These are phyloP conservation scores for Metacarcinus magister DNA, from an alignment of 2,888 invertebrate species.

Conservation along the genomic window DNA sequence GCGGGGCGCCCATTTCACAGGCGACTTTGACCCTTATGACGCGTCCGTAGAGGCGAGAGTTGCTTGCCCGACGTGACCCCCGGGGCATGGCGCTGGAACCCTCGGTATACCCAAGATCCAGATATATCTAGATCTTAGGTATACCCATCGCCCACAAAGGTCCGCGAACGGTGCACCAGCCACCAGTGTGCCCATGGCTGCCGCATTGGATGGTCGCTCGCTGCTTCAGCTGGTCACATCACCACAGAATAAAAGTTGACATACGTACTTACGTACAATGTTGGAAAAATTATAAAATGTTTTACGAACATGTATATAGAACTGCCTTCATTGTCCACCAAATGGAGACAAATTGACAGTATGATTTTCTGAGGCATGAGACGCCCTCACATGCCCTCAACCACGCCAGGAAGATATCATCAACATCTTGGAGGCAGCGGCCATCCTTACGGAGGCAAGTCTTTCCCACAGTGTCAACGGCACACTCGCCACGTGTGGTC, in stretches of 20 bases:
- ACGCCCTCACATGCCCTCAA: background rate
- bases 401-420: background rate
- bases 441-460: background rate
- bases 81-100: background rate
- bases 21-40: constrained; percentile 65
- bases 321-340: background rate
- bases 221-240: background rate
- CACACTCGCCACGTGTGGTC: background rate
- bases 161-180: background rate
- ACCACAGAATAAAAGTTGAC: background rate
- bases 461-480: background rate
- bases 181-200: background rate
- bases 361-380: background rate
- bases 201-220: background rate
- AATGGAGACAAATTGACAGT: background rate
- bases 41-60: constrained; percentile 58
- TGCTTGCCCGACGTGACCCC: background rate
- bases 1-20: constrained; percentile 65
- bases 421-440: background rate
- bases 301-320: too few relatives aligned
- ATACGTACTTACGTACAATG: background rate
- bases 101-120: background rate
- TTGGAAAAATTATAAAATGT: background rate
- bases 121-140: too few relatives aligned
- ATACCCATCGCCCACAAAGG: background rate